Conservation (phyloP, 2,797 vertebrate genomes). For the Jordanella pulchra region DNA sequence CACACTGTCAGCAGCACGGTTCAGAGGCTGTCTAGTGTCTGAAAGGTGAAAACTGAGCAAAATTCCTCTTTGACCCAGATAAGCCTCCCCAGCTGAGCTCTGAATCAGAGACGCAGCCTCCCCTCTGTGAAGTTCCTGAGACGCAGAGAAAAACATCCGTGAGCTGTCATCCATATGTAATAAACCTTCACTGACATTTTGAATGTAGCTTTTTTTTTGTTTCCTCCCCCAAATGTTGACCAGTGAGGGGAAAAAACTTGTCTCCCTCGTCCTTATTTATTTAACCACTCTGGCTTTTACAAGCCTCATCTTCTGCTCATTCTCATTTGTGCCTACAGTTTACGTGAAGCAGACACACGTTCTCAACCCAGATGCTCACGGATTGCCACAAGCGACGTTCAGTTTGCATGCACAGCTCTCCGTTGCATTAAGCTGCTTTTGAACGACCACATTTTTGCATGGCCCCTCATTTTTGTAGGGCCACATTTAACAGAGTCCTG, state of each 20-base stretch:
- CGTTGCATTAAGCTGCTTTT: not conserved
- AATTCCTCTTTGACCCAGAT: constrained; percentile 52
- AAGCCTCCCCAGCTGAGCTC: constrained; percentile 30
- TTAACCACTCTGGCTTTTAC: constrained; percentile 44
- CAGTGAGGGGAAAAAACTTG: constrained; percentile 34
- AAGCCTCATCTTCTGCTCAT: constrained; percentile 49
- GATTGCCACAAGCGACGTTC: constrained; percentile 7
- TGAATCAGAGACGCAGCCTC: constrained; percentile 37
- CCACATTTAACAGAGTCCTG: constrained; percentile 24
- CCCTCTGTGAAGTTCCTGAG: constrained; percentile 22
- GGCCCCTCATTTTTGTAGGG: not conserved
- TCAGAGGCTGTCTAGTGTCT: constrained; percentile 25
- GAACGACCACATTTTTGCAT: constrained; percentile 1
- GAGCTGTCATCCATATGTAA: constrained; percentile 75
- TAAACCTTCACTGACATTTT: constrained; percentile 70
- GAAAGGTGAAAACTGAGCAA: constrained; percentile 37
- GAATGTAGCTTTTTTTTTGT: constrained; percentile 54
- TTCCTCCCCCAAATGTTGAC: constrained; percentile 49
- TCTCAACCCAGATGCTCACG: constrained; percentile 13
- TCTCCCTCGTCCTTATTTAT: constrained; percentile 62
- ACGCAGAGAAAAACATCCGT: constrained; percentile 40
- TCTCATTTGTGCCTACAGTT: constrained; percentile 32
- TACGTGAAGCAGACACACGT: constrained; percentile 32
- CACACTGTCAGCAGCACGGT: constrained; percentile 5
- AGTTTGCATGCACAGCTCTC: constrained; percentile 5